Base-by-base conservation (phyloP, 2,113 vertebrate species). In the Malurus melanocephalus region DNA sequence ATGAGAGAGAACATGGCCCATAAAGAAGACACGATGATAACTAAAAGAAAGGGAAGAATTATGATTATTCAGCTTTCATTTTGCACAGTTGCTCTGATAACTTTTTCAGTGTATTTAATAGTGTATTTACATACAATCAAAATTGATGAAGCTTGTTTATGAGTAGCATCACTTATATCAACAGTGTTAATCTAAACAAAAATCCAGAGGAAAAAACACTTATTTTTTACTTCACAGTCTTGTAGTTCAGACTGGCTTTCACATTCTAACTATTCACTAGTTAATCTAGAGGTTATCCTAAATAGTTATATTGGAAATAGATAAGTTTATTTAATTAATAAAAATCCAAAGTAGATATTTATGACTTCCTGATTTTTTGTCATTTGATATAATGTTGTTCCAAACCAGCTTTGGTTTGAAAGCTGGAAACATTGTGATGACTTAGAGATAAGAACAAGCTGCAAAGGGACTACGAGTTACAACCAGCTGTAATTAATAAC, bases 11-110 rank as follows among this genome's bases (percentile, higher is more conserved):
- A 59, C 48, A 42, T n/a, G 56, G 71, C 19, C 49, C 93, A 77
- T n/a, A 80, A 57, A 91, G 51, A 88, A 93, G 80, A 90, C 40
- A 64, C 60, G 32, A 45, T 57, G 46, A 16, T 83, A 92, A 82
- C 35, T 87, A 38, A 71, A 85, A 91, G 62, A 65, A 84, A 72
- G 28, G n/a, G 32, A 76, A 76, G 55, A 88, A 88, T 79, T 81
- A n/a, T 69, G 22, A 80, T 81, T 84, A 73, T 69, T 84, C 46
- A 13, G 6, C 48, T 86, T 76, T 59, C 9, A 62, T 82, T 91
- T 81, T 49, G 12, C 26, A 40, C 23, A 53, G 51, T 61, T 79
- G 23, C 4, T 69, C 9, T 79, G 8, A 38, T 45, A 68, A 5
- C 30, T 89, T 85, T 75, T 73, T 61, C 43, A 43, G 14, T 55